Base-by-base conservation (phyloP, 2,797 vertebrate genomes). In the Todus mexicanus region DNA sequence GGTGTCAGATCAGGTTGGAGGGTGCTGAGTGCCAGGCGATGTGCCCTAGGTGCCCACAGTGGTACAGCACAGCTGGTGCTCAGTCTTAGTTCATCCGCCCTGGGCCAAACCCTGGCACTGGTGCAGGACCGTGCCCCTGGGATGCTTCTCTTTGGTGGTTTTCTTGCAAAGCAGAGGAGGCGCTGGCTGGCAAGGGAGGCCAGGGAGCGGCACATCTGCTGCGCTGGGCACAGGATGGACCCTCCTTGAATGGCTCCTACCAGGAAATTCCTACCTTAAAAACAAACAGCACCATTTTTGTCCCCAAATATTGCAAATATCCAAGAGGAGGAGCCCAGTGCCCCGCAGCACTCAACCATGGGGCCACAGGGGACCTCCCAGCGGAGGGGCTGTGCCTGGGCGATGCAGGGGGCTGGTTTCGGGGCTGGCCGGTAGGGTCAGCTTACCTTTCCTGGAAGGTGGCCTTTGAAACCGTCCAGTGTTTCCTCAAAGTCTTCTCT, bases 401-500 rank as follows among this genome's bases (percentile, higher is more conserved):
- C 4, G 0, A 15, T 1, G 2, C 22, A 0, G 8, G 50, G 27
- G n/a, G 14, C 27, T 31, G 9, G 4, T 77, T 81, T 73, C 0
- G 4, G 31, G 16, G 29, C 5, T 4, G 16, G 10, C 57, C 0
- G 1, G 1, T 11, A 2, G 45, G 56, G 10, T 42, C 84, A 90
- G 38, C 59, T 63, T 61, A 33, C 27, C 40, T 56, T 92, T 94
- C 90, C 92, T 48, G 88, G 86, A 75, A 90, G 37, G 65, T 3
- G 7, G 73, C 50, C 72, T 95, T 91, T 91, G 72, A 92, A 89
- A 63, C 8, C 3, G 0, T 7, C 6, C 22, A 0, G n/a, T 69
- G 87, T 95, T 97, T 97, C 97, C 97, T 96, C 59, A 43, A 96
- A 38, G 86, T 57, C 40, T 68, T 14, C 31, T 65, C 50, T 3